Evolutionary conservation across 1,140 invertebrate genomes (phyloP), one percentile per base, ranked within the genome.

Genomic region (Danaus melanippus): DNA sequence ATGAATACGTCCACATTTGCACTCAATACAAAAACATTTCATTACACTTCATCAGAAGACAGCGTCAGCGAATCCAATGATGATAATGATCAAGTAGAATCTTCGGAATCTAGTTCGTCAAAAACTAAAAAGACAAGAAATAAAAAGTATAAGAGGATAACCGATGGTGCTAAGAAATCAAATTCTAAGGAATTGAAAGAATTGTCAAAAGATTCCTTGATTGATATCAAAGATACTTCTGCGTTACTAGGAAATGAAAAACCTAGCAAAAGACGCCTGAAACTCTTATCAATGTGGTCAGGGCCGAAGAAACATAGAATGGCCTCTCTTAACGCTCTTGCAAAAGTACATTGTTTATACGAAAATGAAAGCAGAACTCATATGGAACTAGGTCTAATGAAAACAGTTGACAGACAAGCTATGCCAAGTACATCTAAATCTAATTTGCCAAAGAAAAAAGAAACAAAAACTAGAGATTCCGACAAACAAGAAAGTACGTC

Each of bases 271-370:
- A 72, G 79, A 43, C 66, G 84, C 11, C 71, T 84, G 8, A 87
- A 86, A 62, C 66, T 88, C 17, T 62, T 87, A 50, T 87, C 85
- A 8, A 87, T 87, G 83, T 88, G 87, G 87, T 66, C 69, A 53
- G 93, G 92, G 0, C 92, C 93, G 9, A 95, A 95, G 81, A 89
- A 92, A 53, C 93, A 94, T 72, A 89, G 95, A 60, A 95, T 96
- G 74, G 95, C 95, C 21, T 96, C 95, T 7, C 78, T 97, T 11
- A 97, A 97, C 81, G 95, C 95, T 0, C 80, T 94, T 66, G 95
- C 95, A n/a, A 96, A 97, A 88, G 95, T 97, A 39, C 95, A 96
- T 76, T 96, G 95, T 74, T 87, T 97, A 10, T 96, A 96, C 67
- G 95, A 97, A 79, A 96, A 96, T 75, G 95, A 96, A 79, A 92